Base-by-base conservation (phyloP, 2,888 invertebrate species). In the Carpatolechia fugitivella region DNA sequence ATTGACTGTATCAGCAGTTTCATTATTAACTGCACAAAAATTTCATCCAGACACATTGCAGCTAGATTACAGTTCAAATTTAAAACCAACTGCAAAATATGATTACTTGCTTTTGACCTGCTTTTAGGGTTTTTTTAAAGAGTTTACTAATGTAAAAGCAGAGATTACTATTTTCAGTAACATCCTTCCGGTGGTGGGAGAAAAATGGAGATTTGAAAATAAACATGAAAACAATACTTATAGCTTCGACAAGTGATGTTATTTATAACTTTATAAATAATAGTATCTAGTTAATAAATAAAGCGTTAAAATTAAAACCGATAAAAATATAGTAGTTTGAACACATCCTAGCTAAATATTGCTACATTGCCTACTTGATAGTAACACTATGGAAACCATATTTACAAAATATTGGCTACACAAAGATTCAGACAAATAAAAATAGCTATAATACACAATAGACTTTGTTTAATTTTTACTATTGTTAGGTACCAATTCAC, bases 341-440 rank as follows among this genome's bases (percentile, higher is more conserved):
- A 90, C 88, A 86, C 87, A 85, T 86, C 85, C 87, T 88, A 90
- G 81, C 85, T 88, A 89, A 74, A 79, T 84, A 86, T 85, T 81
- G 82, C 85, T 87, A 88, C 76, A 65, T 63, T 69, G 70, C 73
- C 78, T 82, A 82, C 72, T 69, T 70, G 74, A 82, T 86, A 87
- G 74, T 85, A 84, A 85, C 78, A 77, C 78, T 82, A 82, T 74
- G 60, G 72, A 76, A 80, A 78, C 75, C 68, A 70, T 75, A 85
- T 85, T 76, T 85, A 85, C 85, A 85, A 72, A 75, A 70, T 72
- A 81, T 78, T 76, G 63, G 74, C 76, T 82, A 82, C 64, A 61
- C 61, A 74, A 74, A 76, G 62, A 76, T 73, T 74, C 69, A 66
- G 65, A 69, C 71, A 76, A 78, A 68, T 71, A 71, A 75, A 70